These are phyloP conservation scores for Alligator sinensis DNA, from an alignment of 2,113 vertebrate species.

Conservation along the genomic window DNA sequence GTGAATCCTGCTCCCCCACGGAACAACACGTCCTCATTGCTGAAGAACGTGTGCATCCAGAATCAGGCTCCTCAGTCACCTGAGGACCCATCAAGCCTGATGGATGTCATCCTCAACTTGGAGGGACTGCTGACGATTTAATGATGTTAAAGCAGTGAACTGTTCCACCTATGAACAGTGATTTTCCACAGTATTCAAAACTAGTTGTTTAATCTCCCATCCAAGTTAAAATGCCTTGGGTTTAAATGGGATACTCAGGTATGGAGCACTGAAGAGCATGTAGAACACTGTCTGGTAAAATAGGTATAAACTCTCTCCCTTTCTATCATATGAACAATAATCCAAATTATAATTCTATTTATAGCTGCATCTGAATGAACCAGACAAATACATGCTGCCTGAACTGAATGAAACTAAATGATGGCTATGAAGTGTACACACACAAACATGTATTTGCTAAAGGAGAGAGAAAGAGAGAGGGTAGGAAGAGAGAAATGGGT, in stretches of 20 bases:
- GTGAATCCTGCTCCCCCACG: no score
- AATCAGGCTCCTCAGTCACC: no score
- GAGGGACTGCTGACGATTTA: no score
- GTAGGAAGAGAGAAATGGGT: background rate
- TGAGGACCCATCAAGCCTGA: no score
- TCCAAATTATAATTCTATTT: conserved; percentile 23
- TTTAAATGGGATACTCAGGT: conserved; percentile 21
- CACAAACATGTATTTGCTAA: conserved; percentile 41
- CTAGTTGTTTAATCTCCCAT: conserved; percentile 48
- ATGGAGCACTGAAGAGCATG: background rate
- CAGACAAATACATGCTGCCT: conserved; percentile 20
- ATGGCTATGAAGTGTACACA: background rate
- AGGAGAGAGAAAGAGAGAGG: background rate
- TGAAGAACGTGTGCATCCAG: no score
- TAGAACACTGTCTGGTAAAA: conserved; percentile 62
- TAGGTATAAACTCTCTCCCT: conserved; percentile 39
- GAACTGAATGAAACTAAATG: conserved; percentile 40
- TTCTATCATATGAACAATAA: background rate
- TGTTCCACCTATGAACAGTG: background rate
- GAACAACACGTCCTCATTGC: no score
- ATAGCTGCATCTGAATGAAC: conserved; percentile 40
- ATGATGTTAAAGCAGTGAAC: background rate
- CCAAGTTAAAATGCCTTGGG: conserved; percentile 53
- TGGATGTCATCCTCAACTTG: no score
- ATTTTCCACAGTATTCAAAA: conserved; percentile 31